Evolutionary conservation across 2,113 vertebrate genomes (phyloP).

Genomic region (Agapornis roseicollis): DNA sequence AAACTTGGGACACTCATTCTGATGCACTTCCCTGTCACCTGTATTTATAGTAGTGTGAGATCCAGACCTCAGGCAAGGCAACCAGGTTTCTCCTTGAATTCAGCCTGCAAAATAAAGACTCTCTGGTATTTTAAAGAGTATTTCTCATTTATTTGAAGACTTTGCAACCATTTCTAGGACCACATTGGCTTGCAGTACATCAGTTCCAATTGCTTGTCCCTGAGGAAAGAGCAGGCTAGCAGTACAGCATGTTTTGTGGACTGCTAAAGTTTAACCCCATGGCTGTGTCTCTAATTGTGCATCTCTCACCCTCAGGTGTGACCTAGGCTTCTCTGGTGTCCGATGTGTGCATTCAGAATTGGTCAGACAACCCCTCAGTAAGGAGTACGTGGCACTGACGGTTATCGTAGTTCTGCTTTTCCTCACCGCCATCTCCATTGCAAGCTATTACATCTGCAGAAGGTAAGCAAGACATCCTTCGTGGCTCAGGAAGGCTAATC

Average conservation of each 20-base stretch:
- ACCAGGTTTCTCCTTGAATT: neutral
- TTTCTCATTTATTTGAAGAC: neutral
- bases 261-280: neutral
- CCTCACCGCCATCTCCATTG: constrained; percentile 6
- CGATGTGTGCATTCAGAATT: constrained; percentile 75
- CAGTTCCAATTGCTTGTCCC: neutral
- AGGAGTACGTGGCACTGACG: constrained; percentile 71
- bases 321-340: constrained; percentile 70
- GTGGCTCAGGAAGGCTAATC: rapidly evolving
- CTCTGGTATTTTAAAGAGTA: neutral
- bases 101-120: neutral
- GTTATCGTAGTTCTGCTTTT: constrained; percentile 64
- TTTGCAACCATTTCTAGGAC: neutral
- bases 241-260: neutral
- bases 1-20: neutral
- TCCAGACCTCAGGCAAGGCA: neutral
- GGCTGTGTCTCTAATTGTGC: rapidly evolving
- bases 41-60: neutral
- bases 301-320: constrained; percentile 52
- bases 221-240: neutral
- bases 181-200: rapidly evolving
- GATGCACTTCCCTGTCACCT: neutral
- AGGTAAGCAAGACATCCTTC: constrained; percentile 49
- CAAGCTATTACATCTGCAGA: constrained; percentile 70
- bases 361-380: constrained; percentile 71